Percentiles rank a stretch among this genome's conserved stretches.
Conservation (phyloP, 2,113 vertebrate genomes). For the Solea senegalensis region DNA sequence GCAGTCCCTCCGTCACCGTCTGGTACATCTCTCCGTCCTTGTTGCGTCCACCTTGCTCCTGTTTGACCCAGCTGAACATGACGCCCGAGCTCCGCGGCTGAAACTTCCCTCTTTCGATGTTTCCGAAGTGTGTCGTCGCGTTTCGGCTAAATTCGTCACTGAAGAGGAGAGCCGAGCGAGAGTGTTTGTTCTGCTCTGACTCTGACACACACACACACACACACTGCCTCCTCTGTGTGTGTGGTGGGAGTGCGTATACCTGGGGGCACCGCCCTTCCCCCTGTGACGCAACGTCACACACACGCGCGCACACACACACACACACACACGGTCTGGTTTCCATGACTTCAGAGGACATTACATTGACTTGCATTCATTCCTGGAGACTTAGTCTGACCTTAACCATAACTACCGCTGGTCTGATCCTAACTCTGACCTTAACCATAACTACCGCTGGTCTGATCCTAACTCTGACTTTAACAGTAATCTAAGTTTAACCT, state of each 20-base stretch:
- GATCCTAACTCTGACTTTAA: no score
- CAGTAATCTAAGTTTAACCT: no score
- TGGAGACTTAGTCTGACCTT: no score
- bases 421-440: no score
- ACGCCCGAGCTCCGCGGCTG: background rate
- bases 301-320: no score
- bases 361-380: no score
- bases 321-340: background rate
- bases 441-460: no score
- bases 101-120: background rate
- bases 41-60: slow-evolving; percentile 80
- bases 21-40: slow-evolving; percentile 83
- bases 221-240: slow-evolving; percentile 41
- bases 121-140: background rate
- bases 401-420: no score
- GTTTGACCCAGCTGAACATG: slow-evolving; percentile 82
- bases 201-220: no score
- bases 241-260: slow-evolving; percentile 42
- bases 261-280: slow-evolving; percentile 57
- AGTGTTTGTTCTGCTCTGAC: slow-evolving; percentile 7
- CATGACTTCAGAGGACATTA: no score
- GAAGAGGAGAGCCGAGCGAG: background rate
- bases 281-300: slow-evolving; percentile 20
- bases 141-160: background rate
- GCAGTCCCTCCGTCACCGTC: slow-evolving; percentile 82